Evolutionary conservation across 2,888 invertebrate genomes (phyloP), one percentile per base, ranked within the genome.

Genomic region (Pseudanteris insignis): DNA sequence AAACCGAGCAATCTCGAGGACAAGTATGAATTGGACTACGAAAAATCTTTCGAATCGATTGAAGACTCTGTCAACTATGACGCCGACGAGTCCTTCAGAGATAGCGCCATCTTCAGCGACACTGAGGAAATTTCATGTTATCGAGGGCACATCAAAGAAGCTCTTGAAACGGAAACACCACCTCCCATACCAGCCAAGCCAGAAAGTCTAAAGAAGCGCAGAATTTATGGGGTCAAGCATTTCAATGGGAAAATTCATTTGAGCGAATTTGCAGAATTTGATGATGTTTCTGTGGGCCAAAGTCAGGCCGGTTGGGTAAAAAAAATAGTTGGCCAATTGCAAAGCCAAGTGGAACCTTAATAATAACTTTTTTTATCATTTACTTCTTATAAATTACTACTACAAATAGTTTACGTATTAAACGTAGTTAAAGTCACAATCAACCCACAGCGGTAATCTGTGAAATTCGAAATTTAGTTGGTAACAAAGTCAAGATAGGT

Each of bases 61-160:
- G 91, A 91, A 76, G 87, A 86, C 53, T 83, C 89, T 24, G 77
- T 85, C 47, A 85, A 86, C 54, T 85, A 83, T 21, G 89, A 88
- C 58, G 61, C 65, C 0, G 89, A 87, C 66, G 88, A 86, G 65
- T 84, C 86, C 1, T 91, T 91, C 71, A 85, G 92, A 70, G 92
- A 92, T 76, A 91, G 90, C 41, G 91, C 92, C 63, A 89, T 92
- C 68, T 92, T 91, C 77, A 91, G 91, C 63, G 92, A 92, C 70
- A 86, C 84, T 61, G 88, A 89, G 58, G 88, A 89, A 2, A 54
- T 68, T 0, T 47, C 70, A 2, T 29, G 25, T 15, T 55, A 28
- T 11, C 29, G 48, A 2, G 28, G 10, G n/a, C 18, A 30, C 13
- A 13, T n/a, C n/a, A 40, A 53, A 2, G 30, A 59, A 28, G 9